A percentile compares a stretch with the other conserved stretches of the same genome.
These are phyloP conservation scores for Ferrisia virgata DNA, from an alignment of 2,888 invertebrate species.

Conservation along the genomic window DNA sequence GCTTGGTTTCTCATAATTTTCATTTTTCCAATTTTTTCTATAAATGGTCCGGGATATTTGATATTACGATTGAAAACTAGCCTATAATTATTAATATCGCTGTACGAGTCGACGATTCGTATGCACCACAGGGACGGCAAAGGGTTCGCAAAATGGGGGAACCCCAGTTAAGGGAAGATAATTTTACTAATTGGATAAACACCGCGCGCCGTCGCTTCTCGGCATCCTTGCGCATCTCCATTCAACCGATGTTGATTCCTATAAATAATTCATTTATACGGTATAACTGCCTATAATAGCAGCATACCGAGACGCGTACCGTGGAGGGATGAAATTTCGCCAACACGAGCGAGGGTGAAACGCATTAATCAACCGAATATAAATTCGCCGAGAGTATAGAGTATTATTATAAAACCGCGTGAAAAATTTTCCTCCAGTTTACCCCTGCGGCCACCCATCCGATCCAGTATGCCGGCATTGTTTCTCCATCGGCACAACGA, in stretches of 20 bases:
- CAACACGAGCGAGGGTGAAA: neutral
- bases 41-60: too few relatives aligned
- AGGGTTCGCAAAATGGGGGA: neutral
- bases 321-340: neutral
- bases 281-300: neutral
- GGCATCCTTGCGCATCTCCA: neutral
- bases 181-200: constrained; percentile 9
- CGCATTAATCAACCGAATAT: neutral
- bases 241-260: neutral
- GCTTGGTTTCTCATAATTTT: too few relatives aligned
- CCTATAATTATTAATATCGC: neutral
- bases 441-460: too few relatives aligned
- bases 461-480: neutral
- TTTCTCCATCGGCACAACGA: too few relatives aligned
- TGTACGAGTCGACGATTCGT: neutral
- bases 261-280: constrained; percentile 3
- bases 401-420: neutral
- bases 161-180: neutral
- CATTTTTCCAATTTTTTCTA: too few relatives aligned
- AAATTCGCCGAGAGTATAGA: neutral
- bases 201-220: neutral
- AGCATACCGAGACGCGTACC: neutral
- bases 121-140: neutral
- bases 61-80: neutral
- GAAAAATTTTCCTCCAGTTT: neutral